Conservation (phyloP, 2,888 invertebrate genomes). For the Tachystola acroxantha region DNA sequence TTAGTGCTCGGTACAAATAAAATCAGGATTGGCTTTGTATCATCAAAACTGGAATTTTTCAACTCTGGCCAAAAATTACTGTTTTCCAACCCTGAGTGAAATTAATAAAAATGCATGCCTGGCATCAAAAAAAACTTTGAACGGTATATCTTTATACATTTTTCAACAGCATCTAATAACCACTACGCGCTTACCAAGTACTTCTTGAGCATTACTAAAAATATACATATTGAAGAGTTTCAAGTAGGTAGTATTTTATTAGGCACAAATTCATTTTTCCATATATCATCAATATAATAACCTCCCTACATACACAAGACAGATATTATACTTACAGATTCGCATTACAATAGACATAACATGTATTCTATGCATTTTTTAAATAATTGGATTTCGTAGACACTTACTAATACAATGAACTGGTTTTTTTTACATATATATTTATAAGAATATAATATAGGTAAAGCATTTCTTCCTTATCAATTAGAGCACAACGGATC, state of each 20-base stretch:
- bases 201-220: conserved; percentile 74
- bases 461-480: conserved; percentile 75
- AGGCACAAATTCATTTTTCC: conserved; percentile 68
- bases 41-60: too few species aligned
- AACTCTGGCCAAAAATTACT: too few species aligned
- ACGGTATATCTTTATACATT: conserved; percentile 38
- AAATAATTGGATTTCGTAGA: conserved; percentile 66
- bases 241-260: conserved; percentile 49
- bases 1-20: too few species aligned
- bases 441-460: conserved; percentile 77
- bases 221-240: conserved; percentile 51
- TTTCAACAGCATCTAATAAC: conserved; percentile 60
- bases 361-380: conserved; percentile 54
- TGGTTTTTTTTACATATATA: conserved; percentile 70
- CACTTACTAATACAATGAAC: conserved; percentile 70
- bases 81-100: too few species aligned
- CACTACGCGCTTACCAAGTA: conserved; percentile 67
- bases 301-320: conserved; percentile 62
- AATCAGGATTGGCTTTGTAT: too few species aligned
- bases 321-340: conserved; percentile 40
- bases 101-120: conserved; percentile 31
- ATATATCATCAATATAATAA: conserved; percentile 26
- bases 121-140: conserved; percentile 54
- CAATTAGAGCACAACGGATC: conserved; percentile 69
- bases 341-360: conserved; percentile 49